phyloP scores from a whole-genome alignment of 1,140 invertebrate genomes.

The Nylanderia fulva region DNA sequence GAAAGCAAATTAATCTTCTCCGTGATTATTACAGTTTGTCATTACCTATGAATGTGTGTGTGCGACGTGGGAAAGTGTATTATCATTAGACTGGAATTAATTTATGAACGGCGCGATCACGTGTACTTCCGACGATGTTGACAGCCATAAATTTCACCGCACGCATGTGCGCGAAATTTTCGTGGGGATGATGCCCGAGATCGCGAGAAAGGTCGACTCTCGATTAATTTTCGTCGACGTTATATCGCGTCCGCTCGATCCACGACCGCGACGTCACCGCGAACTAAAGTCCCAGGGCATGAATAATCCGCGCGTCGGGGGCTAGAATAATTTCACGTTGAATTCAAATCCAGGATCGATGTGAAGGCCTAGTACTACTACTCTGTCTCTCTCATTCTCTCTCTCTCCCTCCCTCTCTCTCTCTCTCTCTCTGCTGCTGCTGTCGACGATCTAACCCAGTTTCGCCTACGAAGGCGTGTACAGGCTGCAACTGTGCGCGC shows the following conservation, averaged over 20 bases:
- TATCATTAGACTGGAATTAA: slow-evolving; percentile 22
- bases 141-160: slow-evolving; percentile 25
- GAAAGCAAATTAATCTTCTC: too few species aligned
- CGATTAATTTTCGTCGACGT: slow-evolving; percentile 19
- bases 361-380: slow-evolving; percentile 64
- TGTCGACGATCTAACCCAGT: slow-evolving; percentile 73
- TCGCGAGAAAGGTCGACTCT: background rate
- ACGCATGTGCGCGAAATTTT: slow-evolving; percentile 26
- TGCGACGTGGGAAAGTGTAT: background rate
- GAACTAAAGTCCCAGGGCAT: slow-evolving; percentile 29
- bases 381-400: too few species aligned
- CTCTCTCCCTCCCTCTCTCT: too few species aligned
- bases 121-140: background rate
- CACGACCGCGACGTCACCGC: slow-evolving; percentile 14
- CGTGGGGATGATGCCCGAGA: background rate
- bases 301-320: slow-evolving; percentile 69
- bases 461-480: slow-evolving; percentile 64
- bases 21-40: background rate
- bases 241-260: too few species aligned
- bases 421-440: too few species aligned
- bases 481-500: background rate
- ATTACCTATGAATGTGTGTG: slow-evolving; percentile 19
- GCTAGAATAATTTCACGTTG: slow-evolving; percentile 71
- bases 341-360: slow-evolving; percentile 74
- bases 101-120: slow-evolving; percentile 36